Evolutionary conservation across 1,140 invertebrate species (phyloP).

Genomic region (Sminthurides bifidus): DNA sequence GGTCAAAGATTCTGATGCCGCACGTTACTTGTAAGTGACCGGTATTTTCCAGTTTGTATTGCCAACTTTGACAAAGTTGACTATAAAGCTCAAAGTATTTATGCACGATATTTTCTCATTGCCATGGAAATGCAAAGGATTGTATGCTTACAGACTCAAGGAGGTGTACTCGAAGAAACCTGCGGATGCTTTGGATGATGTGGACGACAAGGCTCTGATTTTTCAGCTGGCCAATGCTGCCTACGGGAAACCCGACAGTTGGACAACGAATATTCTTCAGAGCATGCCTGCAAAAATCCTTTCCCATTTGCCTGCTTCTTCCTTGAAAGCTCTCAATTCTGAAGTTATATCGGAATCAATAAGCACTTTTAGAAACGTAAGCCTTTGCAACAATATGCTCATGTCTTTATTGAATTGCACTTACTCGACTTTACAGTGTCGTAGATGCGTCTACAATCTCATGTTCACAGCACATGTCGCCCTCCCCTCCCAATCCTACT

Average conservation of each 20-base stretch:
- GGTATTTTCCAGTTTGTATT: not conserved
- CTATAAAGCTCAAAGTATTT: not conserved
- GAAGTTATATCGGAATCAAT: not conserved
- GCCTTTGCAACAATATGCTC: not conserved
- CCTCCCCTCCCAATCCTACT: too few species aligned
- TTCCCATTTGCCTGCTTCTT: conserved; percentile 7
- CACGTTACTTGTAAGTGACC: conserved; percentile 12
- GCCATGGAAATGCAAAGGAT: not conserved
- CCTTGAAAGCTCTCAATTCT: conserved; percentile 12
- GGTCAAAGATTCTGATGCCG: conserved; percentile 20
- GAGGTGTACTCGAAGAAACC: not conserved
- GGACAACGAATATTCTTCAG: conserved; percentile 6
- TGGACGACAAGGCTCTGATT: conserved; percentile 28
- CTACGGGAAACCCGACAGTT: conserved; percentile 12
- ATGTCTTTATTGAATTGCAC: not conserved
- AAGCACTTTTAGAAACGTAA: conserved; percentile 8
- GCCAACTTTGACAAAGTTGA: not conserved
- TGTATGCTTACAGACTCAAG: conserved; percentile 3
- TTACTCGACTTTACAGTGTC: too few species aligned
- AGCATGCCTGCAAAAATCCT: not conserved
- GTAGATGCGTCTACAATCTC: too few species aligned
- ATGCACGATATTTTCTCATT: not conserved
- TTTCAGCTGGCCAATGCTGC: conserved; percentile 15
- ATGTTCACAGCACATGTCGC: too few species aligned
- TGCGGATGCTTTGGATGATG: conserved; percentile 8